These are phyloP conservation scores for Rhinatrema bivittatum DNA, from an alignment of 2,797 vertebrate species.

Conservation along the genomic window DNA sequence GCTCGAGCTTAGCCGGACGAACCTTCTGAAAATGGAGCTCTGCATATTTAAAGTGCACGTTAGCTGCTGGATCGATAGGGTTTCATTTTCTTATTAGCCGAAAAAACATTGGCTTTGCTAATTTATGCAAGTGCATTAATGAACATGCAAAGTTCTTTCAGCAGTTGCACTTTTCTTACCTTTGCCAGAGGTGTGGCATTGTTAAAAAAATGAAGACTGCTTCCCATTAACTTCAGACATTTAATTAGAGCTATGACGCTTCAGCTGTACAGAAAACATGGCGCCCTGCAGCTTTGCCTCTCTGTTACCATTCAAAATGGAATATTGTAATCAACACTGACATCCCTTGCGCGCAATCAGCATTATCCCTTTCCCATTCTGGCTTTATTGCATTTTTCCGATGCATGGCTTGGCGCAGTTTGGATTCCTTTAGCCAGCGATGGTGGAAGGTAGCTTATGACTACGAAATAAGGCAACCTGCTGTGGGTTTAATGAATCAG, in stretches of 20 bases:
- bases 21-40: too few species aligned
- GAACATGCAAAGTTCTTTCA: constrained; percentile 11
- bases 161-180: constrained; percentile 15
- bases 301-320: neutral
- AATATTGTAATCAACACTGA: constrained; percentile 11
- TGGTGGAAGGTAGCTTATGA: constrained; percentile 43
- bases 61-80: too few species aligned
- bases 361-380: neutral
- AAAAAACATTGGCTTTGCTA: too few species aligned
- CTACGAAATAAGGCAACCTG: constrained; percentile 41
- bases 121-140: too few species aligned
- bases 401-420: constrained; percentile 28
- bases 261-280: neutral
- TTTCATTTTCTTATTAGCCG: too few species aligned
- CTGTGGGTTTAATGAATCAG: constrained; percentile 56
- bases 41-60: too few species aligned
- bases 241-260: constrained; percentile 6
- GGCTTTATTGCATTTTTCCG: constrained; percentile 18
- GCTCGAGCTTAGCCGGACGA: too few species aligned
- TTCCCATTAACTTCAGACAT: constrained; percentile 24
- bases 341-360: constrained; percentile 22
- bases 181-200: constrained; percentile 15
- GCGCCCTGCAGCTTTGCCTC: fast-evolving
- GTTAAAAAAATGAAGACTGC: constrained; percentile 22
- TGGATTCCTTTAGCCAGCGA: constrained; percentile 3